Evolutionary conservation across 2,113 vertebrate genomes (phyloP).

Genomic region (Crotalus helleri): DNA sequence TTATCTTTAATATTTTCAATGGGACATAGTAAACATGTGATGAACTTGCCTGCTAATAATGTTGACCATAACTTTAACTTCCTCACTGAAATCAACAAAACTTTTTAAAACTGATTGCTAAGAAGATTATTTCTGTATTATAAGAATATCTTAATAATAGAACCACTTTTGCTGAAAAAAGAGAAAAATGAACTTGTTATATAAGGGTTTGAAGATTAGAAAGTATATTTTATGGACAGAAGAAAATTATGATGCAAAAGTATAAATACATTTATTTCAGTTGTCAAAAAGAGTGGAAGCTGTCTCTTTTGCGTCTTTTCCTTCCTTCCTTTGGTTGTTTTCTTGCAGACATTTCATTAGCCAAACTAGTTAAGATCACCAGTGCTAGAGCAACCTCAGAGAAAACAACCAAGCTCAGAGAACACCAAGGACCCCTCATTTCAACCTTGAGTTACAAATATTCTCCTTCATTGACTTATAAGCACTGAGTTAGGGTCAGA

Average conservation of each 20-base stretch:
- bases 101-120: not conserved
- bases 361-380: not conserved
- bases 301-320: not conserved
- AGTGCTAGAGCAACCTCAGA: not conserved
- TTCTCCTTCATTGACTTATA: too few species aligned
- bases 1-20: not conserved
- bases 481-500: not conserved
- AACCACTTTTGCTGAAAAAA: not conserved
- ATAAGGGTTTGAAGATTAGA: not conserved
- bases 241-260: not conserved
- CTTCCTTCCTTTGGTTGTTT: not conserved
- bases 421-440: too few species aligned
- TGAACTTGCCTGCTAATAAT: not conserved
- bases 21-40: not conserved
- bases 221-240: not conserved
- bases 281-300: not conserved
- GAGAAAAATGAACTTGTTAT: not conserved
- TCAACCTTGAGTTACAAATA: too few species aligned
- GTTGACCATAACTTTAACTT: not conserved
- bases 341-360: not conserved
- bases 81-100: not conserved
- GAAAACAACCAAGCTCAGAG: too few species aligned
- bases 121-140: not conserved
- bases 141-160: not conserved
- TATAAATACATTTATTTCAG: not conserved